Percentiles rank a stretch among this genome's conserved stretches.
Conservation (phyloP, 2,888 invertebrate genomes). For the Onchidella celtica region DNA sequence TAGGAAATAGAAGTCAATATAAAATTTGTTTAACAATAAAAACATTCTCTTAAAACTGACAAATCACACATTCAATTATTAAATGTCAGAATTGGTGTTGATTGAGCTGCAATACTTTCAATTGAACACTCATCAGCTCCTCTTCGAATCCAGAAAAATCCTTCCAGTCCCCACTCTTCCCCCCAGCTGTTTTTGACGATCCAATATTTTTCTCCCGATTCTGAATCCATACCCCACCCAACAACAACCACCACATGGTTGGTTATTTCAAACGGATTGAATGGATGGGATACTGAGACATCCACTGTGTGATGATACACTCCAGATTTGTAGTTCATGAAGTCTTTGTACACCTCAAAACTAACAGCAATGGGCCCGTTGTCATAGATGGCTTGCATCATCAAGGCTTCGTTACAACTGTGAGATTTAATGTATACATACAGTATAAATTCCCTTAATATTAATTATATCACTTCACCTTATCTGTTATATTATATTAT, state of each 20-base stretch:
- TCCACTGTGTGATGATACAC: conserved; percentile 80
- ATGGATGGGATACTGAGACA: conserved; percentile 68
- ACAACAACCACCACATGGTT: conserved; percentile 82
- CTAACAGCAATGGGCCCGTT: conserved; percentile 81
- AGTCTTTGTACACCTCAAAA: conserved; percentile 81
- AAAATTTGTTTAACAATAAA: no score
- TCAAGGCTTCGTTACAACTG: conserved; percentile 81
- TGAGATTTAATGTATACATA: no score
- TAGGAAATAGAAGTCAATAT: no score
- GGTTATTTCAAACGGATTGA: conserved; percentile 81
- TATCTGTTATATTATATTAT: no score
- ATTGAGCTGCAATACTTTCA: conserved; percentile 79
- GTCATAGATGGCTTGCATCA: conserved; percentile 80
- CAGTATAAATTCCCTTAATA: background rate
- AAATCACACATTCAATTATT: conserved; percentile 27
- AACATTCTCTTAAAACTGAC: no score
- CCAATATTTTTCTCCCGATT: conserved; percentile 77
- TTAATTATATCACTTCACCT: no score
- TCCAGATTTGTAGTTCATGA: conserved; percentile 78
- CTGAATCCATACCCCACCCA: conserved; percentile 80
- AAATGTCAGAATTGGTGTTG: conserved; percentile 66
- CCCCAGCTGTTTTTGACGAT: conserved; percentile 81
- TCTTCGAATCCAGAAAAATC: conserved; percentile 78
- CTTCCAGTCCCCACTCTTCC: conserved; percentile 76
- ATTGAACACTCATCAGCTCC: conserved; percentile 79